Evolutionary conservation across 2,888 invertebrate genomes (phyloP).

Genomic region (Aleiodes testaceus): DNA sequence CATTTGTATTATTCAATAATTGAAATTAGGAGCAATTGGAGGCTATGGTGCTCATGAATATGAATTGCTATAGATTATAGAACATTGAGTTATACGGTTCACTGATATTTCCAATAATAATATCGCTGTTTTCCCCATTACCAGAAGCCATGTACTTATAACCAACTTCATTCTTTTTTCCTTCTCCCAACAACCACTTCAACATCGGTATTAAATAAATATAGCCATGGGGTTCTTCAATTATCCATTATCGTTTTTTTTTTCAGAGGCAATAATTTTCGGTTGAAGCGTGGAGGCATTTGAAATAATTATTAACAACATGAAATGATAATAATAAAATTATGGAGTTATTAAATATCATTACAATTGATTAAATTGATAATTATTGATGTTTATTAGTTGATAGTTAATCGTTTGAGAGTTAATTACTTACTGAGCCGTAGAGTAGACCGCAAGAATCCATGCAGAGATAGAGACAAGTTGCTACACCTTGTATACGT

Average conservation of each 20-base stretch:
- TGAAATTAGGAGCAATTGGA: not conserved
- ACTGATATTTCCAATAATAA: not conserved
- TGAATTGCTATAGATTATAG: not conserved
- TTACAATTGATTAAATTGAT: conserved; percentile 39
- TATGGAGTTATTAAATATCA: conserved; percentile 19
- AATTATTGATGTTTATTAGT: conserved; percentile 1
- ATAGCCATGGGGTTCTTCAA: not conserved
- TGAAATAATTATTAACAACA: too few relatives aligned
- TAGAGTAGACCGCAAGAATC: conserved; percentile 89
- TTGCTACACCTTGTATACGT: conserved; percentile 90
- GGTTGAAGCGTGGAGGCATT: conserved; percentile 24
- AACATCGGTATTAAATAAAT: not conserved
- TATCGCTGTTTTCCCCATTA: conserved; percentile 8
- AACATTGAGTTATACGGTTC: not conserved
- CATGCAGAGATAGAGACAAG: conserved; percentile 92
- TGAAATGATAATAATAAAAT: conserved; percentile 11
- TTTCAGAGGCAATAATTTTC: not conserved
- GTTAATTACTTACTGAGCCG: conserved; percentile 84
- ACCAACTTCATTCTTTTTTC: conserved; percentile 4
- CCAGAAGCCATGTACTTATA: conserved; percentile 2
- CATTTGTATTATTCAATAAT: not conserved
- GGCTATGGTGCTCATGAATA: not conserved
- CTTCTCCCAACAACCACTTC: not conserved
- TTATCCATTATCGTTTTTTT: not conserved
- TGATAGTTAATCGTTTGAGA: conserved; percentile 33